phyloP scores from a whole-genome alignment of 2,797 vertebrate species.

The Ispidina picta region DNA sequence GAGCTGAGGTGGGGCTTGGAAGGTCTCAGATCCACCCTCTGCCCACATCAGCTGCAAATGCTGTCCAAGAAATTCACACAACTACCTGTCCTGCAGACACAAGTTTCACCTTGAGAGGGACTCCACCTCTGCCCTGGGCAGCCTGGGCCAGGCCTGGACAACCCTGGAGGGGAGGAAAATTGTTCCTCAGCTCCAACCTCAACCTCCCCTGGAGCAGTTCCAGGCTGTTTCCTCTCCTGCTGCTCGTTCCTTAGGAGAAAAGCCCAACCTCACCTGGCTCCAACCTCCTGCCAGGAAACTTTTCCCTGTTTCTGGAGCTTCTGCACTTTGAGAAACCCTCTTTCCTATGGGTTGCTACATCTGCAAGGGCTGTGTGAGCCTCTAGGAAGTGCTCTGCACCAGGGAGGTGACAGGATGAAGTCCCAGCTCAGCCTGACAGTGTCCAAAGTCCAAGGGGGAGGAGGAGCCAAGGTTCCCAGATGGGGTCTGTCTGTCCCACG shows the following conservation, averaged over 20 bases:
- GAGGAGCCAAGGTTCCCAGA: background rate
- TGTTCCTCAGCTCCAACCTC: background rate
- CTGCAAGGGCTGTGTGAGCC: background rate
- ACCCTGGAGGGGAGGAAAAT: background rate
- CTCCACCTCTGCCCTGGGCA: background rate
- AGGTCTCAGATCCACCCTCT: background rate
- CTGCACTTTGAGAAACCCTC: background rate
- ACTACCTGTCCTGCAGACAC: background rate
- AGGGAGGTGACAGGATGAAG: background rate
- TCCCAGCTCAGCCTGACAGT: background rate
- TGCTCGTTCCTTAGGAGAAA: background rate
- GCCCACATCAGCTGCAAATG: background rate
- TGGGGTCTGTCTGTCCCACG: background rate
- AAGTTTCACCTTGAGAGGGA: background rate
- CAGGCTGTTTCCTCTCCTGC: background rate
- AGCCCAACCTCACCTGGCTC: background rate
- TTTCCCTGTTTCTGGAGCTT: background rate
- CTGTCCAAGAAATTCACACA: accelerated
- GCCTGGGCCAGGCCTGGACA: background rate
- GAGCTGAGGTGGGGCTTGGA: background rate
- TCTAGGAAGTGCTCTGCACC: background rate
- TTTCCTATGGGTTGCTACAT: accelerated
- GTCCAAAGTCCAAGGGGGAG: background rate
- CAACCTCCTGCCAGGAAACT: background rate
- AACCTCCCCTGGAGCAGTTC: background rate